Evolutionary conservation across 2,888 invertebrate genomes (phyloP), one percentile per base, ranked within the genome.

Genomic region (Andrena hattorfiana): DNA sequence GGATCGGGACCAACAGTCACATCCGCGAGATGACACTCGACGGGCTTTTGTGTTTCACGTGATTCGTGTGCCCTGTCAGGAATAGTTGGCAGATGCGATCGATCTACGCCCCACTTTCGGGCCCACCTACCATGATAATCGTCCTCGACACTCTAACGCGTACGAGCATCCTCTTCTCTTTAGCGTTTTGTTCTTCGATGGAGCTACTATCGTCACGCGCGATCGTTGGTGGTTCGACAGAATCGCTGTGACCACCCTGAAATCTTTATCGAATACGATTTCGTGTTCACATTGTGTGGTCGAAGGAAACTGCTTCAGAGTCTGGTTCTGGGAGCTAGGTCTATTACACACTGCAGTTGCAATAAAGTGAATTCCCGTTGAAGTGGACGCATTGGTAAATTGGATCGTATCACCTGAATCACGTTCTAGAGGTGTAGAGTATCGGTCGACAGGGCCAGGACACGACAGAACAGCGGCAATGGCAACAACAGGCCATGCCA

Each of bases 71-170:
- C 23, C 77, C 73, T 67, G 48, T 67, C 62, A 67, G 51, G 23
- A 69, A 75, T 42, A 71, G 28, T 26, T 67, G 23, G 26, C 49
- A 26, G 76, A 84, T 84, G 72, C 49, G 67, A 32, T 81, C 75
- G 76, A 83, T 80, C 76, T 67, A 75, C 85, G 86, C 79, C 87
- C 88, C 74, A 87, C 87, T 87, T 89, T 88, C 69, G 79, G 83
- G 48, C 82, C 85, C 88, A 85, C 87, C 87, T 73, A 85, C 77
- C 82, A 77, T 32, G 86, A 78, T 87, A 86, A 86, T 87, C 83
- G 80, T 84, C 78, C 66, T 75, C 80, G 76, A 73, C 72, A 83
- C n/a, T 51, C 51, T 20, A 8, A 2, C 20, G 2, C 30, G 1
- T 5, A 51, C 42, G 48, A 49, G 48, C 48, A 70, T 60, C 26